Conservation (phyloP, 1,140 invertebrate genomes). For the Arctopsyche grandis region DNA sequence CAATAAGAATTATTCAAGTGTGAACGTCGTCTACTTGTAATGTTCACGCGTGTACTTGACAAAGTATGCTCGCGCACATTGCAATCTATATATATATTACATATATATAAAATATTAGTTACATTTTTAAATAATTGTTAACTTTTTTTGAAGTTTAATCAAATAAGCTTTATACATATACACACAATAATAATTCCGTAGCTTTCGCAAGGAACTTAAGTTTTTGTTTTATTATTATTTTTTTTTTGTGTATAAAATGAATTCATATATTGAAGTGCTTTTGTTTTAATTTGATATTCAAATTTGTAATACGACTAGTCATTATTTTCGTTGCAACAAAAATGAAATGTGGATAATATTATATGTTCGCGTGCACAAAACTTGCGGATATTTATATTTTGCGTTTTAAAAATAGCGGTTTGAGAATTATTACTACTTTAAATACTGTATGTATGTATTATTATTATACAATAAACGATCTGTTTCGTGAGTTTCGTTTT, state of each 20-base stretch:
- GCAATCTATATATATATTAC: not conserved
- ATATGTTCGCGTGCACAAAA: not conserved
- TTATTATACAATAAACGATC: not conserved
- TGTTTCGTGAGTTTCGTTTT: not conserved
- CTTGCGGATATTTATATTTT: not conserved
- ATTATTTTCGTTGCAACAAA: not conserved
- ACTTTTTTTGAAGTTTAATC: conserved; percentile 12
- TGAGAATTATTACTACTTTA: not conserved
- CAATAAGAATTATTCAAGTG: not conserved
- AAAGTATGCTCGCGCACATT: not conserved
- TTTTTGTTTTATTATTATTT: not conserved
- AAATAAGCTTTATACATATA: conserved; percentile 14
- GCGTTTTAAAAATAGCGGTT: not conserved
- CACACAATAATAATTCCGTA: not conserved
- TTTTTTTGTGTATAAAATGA: too few species aligned
- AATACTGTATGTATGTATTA: not conserved
- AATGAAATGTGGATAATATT: not conserved
- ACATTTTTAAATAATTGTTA: conserved; percentile 1
- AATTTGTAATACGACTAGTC: not conserved
- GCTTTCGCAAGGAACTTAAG: not conserved
- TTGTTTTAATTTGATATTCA: not conserved
- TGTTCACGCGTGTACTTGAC: not conserved
- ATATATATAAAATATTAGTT: not conserved
- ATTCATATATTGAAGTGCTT: not conserved
- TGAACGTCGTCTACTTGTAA: not conserved